phyloP scores from a whole-genome alignment of 1,140 invertebrate species.

The Nephila pilipes region DNA sequence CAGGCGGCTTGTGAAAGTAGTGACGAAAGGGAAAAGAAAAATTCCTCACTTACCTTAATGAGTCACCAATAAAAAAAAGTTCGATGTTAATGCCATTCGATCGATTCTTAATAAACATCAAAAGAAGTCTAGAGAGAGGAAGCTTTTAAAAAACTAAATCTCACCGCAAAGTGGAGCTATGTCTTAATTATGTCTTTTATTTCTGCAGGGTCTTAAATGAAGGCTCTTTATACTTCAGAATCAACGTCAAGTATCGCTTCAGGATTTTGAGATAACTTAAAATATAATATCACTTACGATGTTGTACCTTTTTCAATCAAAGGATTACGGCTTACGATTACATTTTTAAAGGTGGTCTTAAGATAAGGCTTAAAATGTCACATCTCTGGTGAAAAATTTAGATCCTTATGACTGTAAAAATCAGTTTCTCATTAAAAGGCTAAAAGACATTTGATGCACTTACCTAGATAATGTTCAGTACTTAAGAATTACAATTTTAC shows the following conservation, averaged over 20 bases:
- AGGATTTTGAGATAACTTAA: conserved; percentile 48
- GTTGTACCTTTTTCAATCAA: conserved; percentile 33
- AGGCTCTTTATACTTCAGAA: conserved; percentile 19
- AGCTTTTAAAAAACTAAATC: conserved; percentile 40
- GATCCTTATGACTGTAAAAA: conserved; percentile 17
- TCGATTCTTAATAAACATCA: conserved; percentile 37
- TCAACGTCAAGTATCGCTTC: conserved; percentile 37
- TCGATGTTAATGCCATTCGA: conserved; percentile 29
- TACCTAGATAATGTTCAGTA: conserved; percentile 13
- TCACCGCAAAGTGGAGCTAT: conserved; percentile 26
- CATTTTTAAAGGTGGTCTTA: not conserved
- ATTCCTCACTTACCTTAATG: conserved; percentile 31
- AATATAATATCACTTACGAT: conserved; percentile 52
- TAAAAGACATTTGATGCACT: conserved; percentile 22
- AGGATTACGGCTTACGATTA: conserved; percentile 8
- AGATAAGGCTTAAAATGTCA: not conserved
- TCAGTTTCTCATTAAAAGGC: conserved; percentile 26
- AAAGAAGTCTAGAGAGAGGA: conserved; percentile 16
- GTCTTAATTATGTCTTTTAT: conserved; percentile 43
- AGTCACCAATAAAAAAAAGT: conserved; percentile 4
- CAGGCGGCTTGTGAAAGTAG: not conserved
- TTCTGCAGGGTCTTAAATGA: conserved; percentile 32
- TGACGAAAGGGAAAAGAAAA: conserved; percentile 6
- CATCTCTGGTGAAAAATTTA: conserved; percentile 17
- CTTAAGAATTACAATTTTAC: conserved; percentile 28